Conservation (phyloP, 2,113 vertebrate species). For the Tragelaphus scriptus region DNA sequence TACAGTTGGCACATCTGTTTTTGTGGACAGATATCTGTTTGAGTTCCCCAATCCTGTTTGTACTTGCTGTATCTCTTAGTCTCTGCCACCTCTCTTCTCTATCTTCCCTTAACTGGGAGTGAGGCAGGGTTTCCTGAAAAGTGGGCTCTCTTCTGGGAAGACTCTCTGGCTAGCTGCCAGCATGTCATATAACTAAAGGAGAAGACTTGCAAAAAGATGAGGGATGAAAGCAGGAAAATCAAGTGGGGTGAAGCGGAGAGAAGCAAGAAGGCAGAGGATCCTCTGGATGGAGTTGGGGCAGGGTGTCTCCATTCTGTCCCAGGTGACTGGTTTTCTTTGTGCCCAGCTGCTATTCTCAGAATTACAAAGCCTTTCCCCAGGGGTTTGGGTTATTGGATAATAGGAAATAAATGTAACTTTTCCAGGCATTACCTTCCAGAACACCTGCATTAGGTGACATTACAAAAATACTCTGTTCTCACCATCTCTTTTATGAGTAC, state of each 20-base stretch:
- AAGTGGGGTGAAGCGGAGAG: neutral
- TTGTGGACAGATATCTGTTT: neutral
- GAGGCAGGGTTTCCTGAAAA: constrained; percentile 68
- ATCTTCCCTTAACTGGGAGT: constrained; percentile 41
- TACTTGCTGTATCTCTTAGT: neutral
- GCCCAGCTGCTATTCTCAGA: neutral
- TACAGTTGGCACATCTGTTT: neutral
- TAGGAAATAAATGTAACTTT: neutral
- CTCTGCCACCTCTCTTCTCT: neutral
- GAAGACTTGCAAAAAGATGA: constrained; percentile 1
- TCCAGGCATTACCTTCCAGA: neutral
- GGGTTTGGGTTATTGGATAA: neutral
- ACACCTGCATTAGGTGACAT: neutral
- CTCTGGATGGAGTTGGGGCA: neutral
- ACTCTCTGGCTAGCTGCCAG: constrained; percentile 60
- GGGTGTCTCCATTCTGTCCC: neutral
- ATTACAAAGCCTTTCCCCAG: neutral
- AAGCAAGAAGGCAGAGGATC: neutral
- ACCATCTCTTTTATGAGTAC: neutral
- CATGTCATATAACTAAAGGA: constrained; percentile 43
- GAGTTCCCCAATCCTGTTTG: neutral
- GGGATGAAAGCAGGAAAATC: constrained; percentile 33
- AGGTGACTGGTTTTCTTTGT: neutral
- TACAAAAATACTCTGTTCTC: neutral
- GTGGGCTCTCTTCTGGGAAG: constrained; percentile 75